Base-by-base conservation (phyloP, 2,113 vertebrate species). In the Microtus richardsoni region DNA sequence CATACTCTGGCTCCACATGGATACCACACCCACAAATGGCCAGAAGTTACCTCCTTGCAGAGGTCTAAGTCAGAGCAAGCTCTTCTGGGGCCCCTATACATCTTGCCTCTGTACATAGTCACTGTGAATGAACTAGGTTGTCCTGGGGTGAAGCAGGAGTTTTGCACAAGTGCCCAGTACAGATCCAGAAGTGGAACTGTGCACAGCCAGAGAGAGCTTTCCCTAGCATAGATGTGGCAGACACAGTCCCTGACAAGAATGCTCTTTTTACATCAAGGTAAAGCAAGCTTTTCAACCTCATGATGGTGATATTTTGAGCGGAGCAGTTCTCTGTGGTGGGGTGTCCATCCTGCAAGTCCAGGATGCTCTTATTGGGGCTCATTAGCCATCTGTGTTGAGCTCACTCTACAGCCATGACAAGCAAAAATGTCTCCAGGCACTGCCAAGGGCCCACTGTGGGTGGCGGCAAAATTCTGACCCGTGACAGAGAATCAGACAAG, bases 191-290 rank as follows among this genome's bases (percentile, higher is more conserved):
- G 36, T 7, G 4, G n/a, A 47, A 12, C 49, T 49, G 44, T 66
- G 26, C 1, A 0, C 1, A 21, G 60, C 33, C 19, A 0, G 2
- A 12, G 22, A 0, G 2, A 12, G 22, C 49, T 47, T 49, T 89
- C 33, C n/a, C 16, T 9, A 9, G 28, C 2, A 36, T 7, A 52
- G 64, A 70, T 11, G n/a, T 5, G 19, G 7, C 0, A 16, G 22
- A 16, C 30, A 12, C 26, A 5, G 16, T 21, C 68, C 58, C 64
- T 3, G 2, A 30, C 47, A 54, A 75, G 30, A n/a, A 83, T 26
- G 12, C 5, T 74, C 54, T 39, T 77, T 74, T 30, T 70, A 47
- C 22, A 54, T 60, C n/a, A 75, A 77, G 12, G 49, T 44, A 66
- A 66, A 60, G 12, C 9, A 41, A 36, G 6, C 36, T 10, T 85